These are phyloP conservation scores for Macrosoma leucophasiata DNA, from an alignment of 2,888 invertebrate species.

Conservation along the genomic window DNA sequence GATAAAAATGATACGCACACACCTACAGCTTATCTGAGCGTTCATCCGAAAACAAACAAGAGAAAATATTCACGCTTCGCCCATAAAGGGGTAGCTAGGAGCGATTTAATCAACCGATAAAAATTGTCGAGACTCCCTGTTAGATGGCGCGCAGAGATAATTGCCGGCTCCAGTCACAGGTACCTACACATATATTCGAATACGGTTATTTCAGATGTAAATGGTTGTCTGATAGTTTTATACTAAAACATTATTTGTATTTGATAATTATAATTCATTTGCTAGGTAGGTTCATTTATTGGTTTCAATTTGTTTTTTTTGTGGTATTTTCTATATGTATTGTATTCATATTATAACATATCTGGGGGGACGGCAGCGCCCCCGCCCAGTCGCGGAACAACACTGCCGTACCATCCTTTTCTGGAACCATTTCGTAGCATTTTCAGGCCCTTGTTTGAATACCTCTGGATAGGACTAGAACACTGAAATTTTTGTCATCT, in stretches of 20 bases:
- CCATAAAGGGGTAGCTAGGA: slow-evolving; percentile 63
- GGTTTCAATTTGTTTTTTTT: too few relatives aligned
- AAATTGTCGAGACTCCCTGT: slow-evolving; percentile 50
- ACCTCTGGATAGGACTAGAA: slow-evolving; percentile 19
- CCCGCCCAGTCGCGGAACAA: slow-evolving; percentile 19
- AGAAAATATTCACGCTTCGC: slow-evolving; percentile 40
- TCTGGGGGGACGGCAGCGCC: slow-evolving; percentile 11
- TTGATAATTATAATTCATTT: too few relatives aligned
- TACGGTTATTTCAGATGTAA: too few relatives aligned
- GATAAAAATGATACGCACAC: slow-evolving; percentile 16
- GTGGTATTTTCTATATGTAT: too few relatives aligned
- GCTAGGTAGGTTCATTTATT: too few relatives aligned
- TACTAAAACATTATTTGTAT: too few relatives aligned
- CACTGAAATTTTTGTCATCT: slow-evolving; percentile 18
- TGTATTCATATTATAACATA: too few relatives aligned
- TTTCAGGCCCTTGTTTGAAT: slow-evolving; percentile 21
- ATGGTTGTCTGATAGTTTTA: too few relatives aligned
- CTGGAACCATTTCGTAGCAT: slow-evolving; percentile 20
- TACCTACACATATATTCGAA: too few relatives aligned
- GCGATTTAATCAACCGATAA: slow-evolving; percentile 68
- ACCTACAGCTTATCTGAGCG: slow-evolving; percentile 36
- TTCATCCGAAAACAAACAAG: slow-evolving; percentile 49
- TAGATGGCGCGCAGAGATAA: slow-evolving; percentile 55
- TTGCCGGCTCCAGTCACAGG: slow-evolving; percentile 30
- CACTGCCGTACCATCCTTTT: slow-evolving; percentile 20